phyloP scores from a whole-genome alignment of 2,113 vertebrate species.

The Ochotona curzoniae region DNA sequence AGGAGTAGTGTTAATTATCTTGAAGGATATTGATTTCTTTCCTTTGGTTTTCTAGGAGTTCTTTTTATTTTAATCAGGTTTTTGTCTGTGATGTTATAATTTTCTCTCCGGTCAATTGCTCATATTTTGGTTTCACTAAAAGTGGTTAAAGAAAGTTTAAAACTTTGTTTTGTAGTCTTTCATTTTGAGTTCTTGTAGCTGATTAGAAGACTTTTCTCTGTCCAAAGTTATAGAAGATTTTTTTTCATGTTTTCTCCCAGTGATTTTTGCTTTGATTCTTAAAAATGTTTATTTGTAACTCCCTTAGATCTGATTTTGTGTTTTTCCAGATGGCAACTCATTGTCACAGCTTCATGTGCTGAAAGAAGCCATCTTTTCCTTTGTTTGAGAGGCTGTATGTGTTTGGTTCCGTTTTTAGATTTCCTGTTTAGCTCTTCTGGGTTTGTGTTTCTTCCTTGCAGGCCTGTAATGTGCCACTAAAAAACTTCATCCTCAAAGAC shows the following conservation, averaged over 20 bases:
- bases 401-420: neutral
- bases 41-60: neutral
- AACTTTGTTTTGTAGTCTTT: neutral
- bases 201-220: neutral
- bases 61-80: neutral
- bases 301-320: neutral
- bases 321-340: neutral
- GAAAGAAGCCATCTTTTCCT: neutral
- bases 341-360: neutral
- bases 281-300: slow-evolving; percentile 26
- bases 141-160: neutral
- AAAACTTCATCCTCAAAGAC: neutral
- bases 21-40: neutral
- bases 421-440: neutral
- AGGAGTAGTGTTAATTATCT: neutral
- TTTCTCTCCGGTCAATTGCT: neutral
- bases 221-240: neutral
- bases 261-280: slow-evolving; percentile 4
- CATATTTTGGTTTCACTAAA: neutral
- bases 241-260: neutral
- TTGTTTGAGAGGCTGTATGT: neutral
- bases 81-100: neutral
- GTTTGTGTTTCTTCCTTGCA: neutral
- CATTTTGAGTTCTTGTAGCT: slow-evolving; percentile 2
- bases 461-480: neutral